These are phyloP conservation scores for Verasper variegatus DNA, from an alignment of 2,113 vertebrate genomes.

Conservation along the genomic window DNA sequence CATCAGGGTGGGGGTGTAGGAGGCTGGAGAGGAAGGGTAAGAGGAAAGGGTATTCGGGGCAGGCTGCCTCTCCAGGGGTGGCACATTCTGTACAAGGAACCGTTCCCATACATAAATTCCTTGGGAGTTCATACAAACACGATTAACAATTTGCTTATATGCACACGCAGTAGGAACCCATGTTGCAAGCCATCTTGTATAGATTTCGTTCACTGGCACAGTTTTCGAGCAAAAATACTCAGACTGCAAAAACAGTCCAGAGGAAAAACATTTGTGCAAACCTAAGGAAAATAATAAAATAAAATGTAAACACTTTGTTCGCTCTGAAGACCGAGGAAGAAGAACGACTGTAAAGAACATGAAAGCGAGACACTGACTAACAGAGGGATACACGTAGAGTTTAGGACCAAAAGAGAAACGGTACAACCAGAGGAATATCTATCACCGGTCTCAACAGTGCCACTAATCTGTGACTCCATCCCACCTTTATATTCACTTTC, in stretches of 20 bases:
- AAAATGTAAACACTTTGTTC: not conserved
- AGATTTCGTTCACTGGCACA: not conserved
- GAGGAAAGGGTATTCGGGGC: too few species aligned
- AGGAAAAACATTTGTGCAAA: slow-evolving; percentile 9
- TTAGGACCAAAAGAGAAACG: slow-evolving; percentile 19
- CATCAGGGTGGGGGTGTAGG: too few species aligned
- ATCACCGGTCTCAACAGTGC: not conserved
- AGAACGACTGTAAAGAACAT: not conserved
- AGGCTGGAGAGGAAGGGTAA: too few species aligned
- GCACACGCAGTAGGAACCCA: not conserved
- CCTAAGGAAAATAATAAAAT: not conserved
- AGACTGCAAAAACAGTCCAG: not conserved
- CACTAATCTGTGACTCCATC: slow-evolving; percentile 36
- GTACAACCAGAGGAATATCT: slow-evolving; percentile 20
- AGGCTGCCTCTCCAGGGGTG: too few species aligned
- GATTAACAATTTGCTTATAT: not conserved
- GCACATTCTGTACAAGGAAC: too few species aligned
- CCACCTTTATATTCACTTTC: slow-evolving; percentile 40
- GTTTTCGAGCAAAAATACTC: not conserved
- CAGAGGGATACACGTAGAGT: slow-evolving; percentile 11
- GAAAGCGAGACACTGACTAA: not conserved
- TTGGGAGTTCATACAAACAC: not conserved
- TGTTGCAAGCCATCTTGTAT: not conserved
- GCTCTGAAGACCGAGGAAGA: not conserved
- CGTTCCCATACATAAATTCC: too few species aligned